Evolutionary conservation across 2,113 vertebrate species (phyloP).

Genomic region (Daubentonia madagascariensis): DNA sequence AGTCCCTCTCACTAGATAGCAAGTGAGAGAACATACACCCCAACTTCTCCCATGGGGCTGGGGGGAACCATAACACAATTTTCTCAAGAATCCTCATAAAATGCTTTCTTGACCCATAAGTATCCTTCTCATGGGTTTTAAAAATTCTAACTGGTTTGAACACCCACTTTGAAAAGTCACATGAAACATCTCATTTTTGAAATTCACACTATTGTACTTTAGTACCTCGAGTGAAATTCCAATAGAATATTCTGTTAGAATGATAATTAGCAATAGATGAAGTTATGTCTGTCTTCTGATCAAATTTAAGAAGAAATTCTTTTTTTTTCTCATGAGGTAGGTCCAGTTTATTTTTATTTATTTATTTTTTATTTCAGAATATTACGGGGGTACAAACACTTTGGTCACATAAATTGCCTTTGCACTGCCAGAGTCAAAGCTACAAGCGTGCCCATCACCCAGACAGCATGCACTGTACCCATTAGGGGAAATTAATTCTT

Average conservation of each 20-base stretch:
- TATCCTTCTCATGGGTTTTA: neutral
- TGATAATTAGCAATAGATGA: neutral
- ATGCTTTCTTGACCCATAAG: neutral
- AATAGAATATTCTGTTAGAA: neutral
- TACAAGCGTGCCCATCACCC: too few species aligned
- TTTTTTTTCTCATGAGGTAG: too few species aligned
- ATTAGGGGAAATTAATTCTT: neutral
- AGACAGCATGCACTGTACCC: too few species aligned
- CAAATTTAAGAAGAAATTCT: neutral
- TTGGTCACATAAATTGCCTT: too few species aligned
- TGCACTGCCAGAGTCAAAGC: too few species aligned
- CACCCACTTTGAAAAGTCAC: neutral
- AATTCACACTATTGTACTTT: neutral
- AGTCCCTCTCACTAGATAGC: neutral
- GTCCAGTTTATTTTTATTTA: too few species aligned
- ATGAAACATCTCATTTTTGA: neutral
- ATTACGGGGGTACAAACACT: too few species aligned
- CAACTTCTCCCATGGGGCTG: neutral
- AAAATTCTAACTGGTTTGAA: neutral
- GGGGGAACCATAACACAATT: neutral
- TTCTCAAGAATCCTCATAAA: neutral
- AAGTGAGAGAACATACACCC: neutral
- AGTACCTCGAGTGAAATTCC: neutral
- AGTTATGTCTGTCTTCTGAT: neutral
- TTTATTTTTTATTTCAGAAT: too few species aligned